A percentile compares a stretch with the other conserved stretches of the same genome.
Conservation (phyloP, 2,797 vertebrate genomes). For the Coregonus ussuriensis region DNA sequence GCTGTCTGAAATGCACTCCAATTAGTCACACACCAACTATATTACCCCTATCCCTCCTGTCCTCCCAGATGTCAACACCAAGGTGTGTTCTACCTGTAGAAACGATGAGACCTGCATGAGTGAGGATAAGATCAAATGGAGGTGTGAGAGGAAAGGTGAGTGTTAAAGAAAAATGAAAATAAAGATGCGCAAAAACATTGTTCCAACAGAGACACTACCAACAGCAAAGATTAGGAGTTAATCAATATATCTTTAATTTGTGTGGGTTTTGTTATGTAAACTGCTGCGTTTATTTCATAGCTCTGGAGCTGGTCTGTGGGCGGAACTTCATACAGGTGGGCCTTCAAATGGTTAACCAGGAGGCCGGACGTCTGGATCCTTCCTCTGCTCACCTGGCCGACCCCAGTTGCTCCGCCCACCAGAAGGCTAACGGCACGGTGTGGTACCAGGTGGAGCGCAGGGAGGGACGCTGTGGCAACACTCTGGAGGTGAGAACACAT, state of each 20-base stretch:
- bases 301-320: conserved; percentile 10
- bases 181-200: neutral
- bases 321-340: neutral
- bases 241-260: neutral
- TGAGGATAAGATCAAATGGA: neutral
- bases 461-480: neutral
- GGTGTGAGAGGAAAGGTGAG: neutral
- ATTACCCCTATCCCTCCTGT: neutral
- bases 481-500: conserved; percentile 7
- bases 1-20: neutral
- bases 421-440: neutral
- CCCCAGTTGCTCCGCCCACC: neutral
- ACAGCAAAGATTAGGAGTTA: neutral
- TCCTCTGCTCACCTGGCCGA: conserved; percentile 13
- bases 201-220: neutral
- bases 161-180: neutral
- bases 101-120: neutral
- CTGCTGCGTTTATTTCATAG: neutral
- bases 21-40: neutral
- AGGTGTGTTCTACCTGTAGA: neutral
- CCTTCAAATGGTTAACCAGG: neutral
- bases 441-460: conserved; percentile 7
- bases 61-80: neutral
- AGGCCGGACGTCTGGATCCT: neutral
- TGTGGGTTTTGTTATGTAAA: neutral